Conservation (phyloP, 64 coral and sea anemone genomes). For the Anthopleura sola region DNA sequence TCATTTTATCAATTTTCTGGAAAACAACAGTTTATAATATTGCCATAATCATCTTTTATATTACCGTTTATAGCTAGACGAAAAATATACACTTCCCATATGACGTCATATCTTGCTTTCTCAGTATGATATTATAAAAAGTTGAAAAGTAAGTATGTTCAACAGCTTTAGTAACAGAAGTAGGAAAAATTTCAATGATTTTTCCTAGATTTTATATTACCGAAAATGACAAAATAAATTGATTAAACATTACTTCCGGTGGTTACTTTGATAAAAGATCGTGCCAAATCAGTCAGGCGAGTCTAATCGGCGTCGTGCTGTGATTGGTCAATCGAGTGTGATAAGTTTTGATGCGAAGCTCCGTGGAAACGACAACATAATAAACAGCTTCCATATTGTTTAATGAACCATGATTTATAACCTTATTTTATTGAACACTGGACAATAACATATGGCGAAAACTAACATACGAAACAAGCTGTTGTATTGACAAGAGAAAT, state of each 20-base stretch:
- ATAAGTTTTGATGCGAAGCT: conserved; percentile 16
- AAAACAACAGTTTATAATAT: no score
- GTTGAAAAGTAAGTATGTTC: no score
- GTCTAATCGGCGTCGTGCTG: neutral
- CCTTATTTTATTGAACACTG: neutral
- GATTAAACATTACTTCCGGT: no score
- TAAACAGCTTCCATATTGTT: neutral
- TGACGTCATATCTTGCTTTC: no score
- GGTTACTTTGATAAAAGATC: neutral
- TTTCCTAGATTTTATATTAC: no score
- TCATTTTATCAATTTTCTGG: neutral
- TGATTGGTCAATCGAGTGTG: conserved; percentile 18
- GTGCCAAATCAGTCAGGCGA: neutral
- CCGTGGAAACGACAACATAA: conserved; percentile 64
- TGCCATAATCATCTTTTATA: no score
- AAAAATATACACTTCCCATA: no score
- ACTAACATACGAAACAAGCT: neutral
- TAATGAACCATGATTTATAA: neutral
- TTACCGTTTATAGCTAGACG: no score
- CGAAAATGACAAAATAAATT: neutral
- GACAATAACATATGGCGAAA: neutral
- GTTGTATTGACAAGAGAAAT: conserved; percentile 12
- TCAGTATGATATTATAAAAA: no score
- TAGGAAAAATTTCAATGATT: no score
- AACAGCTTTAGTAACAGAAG: no score